These are phyloP conservation scores for Lordiphosa collinella DNA, from an alignment of 1,140 invertebrate species.

Conservation along the genomic window DNA sequence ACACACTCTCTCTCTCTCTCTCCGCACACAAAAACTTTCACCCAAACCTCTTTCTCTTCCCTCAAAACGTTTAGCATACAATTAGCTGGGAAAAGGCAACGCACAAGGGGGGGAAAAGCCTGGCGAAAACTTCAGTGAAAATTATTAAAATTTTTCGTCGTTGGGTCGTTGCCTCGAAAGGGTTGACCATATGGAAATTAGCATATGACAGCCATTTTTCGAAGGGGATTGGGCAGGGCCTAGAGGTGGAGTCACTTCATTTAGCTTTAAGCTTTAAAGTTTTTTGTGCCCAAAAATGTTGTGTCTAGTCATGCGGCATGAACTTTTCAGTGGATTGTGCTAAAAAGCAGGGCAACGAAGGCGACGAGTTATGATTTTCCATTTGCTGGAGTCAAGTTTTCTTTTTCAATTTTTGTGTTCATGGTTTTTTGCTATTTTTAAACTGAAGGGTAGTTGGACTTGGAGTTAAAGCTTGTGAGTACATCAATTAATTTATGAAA, in stretches of 20 bases:
- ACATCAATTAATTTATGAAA: too few relatives aligned
- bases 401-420: conserved; percentile 11
- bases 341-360: conserved; percentile 8
- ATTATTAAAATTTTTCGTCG: conserved; percentile 71
- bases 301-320: conserved; percentile 51
- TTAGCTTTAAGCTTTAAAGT: conserved; percentile 54
- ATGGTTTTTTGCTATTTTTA: conserved; percentile 6
- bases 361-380: conserved; percentile 66
- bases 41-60: conserved; percentile 13
- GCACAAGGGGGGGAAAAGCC: conserved; percentile 38
- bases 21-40: conserved; percentile 55
- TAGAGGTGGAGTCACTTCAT: background rate
- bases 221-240: conserved; percentile 6
- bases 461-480: too few relatives aligned
- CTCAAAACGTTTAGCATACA: conserved; percentile 71
- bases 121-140: conserved; percentile 66
- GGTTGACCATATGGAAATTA: conserved; percentile 78
- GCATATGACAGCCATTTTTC: conserved; percentile 65
- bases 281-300: conserved; percentile 8
- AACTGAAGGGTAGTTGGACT: background rate
- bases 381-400: conserved; percentile 44
- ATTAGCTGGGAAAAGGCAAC: conserved; percentile 62
- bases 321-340: conserved; percentile 26
- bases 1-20: background rate
- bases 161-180: conserved; percentile 58